These are phyloP conservation scores for Eilema caniola DNA, from an alignment of 2,888 invertebrate species.

Conservation along the genomic window DNA sequence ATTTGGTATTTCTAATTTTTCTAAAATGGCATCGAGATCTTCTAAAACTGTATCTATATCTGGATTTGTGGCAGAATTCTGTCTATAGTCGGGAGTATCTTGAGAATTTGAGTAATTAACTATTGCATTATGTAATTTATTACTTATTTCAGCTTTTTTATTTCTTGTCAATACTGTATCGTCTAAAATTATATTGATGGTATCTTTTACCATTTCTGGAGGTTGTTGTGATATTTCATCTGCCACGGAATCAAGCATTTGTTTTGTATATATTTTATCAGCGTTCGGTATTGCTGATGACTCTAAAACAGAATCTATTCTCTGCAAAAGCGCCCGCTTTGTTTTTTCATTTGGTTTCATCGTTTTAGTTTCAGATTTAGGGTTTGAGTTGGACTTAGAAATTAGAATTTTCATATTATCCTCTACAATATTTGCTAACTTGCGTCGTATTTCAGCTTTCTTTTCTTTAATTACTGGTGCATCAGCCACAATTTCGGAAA, in stretches of 20 bases:
- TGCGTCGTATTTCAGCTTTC: slow-evolving; percentile 15
- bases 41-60: background rate
- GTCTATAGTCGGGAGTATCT: background rate
- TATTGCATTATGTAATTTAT: background rate
- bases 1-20: background rate
- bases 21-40: background rate
- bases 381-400: background rate
- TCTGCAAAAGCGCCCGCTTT: slow-evolving; percentile 1
- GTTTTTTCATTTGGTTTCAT: background rate
- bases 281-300: background rate
- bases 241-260: slow-evolving; percentile 13
- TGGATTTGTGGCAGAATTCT: background rate
- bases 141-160: slow-evolving; percentile 13
- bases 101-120: background rate
- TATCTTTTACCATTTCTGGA: background rate
- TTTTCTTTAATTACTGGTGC: slow-evolving; percentile 3
- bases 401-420: slow-evolving; percentile 6
- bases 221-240: background rate
- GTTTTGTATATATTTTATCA: slow-evolving; percentile 5
- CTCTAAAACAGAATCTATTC: slow-evolving; percentile 9
- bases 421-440: slow-evolving; percentile 13
- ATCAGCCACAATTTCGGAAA: slow-evolving; percentile 11
- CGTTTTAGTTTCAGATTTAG: background rate
- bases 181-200: slow-evolving; percentile 17
- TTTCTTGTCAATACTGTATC: slow-evolving; percentile 13